These are phyloP conservation scores for Saccostrea echinata DNA, from an alignment of 1,140 invertebrate species.

Conservation along the genomic window DNA sequence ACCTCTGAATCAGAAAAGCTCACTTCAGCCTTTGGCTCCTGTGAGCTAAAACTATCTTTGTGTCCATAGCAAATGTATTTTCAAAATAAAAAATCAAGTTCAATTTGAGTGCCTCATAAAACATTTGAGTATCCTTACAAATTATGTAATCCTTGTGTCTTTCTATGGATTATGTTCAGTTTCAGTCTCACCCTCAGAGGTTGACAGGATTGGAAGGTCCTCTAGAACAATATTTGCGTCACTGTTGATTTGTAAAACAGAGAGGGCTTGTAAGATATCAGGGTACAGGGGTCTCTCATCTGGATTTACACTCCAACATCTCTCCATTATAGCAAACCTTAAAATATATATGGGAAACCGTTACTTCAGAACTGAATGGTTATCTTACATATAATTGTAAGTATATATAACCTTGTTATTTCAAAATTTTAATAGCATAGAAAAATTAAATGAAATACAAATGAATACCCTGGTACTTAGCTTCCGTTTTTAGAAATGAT, in stretches of 20 bases:
- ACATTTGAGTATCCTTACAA: background rate
- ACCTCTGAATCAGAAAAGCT: no score
- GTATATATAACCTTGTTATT: background rate
- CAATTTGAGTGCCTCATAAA: background rate
- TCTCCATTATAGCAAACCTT: constrained; percentile 66
- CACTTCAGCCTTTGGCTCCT: no score
- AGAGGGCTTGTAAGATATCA: constrained; percentile 72
- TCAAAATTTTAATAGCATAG: no score
- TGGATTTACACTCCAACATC: constrained; percentile 67
- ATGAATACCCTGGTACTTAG: no score
- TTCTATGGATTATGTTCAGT: background rate
- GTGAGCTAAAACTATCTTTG: background rate
- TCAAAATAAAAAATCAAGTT: background rate
- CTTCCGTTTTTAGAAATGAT: no score
- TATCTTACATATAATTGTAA: background rate
- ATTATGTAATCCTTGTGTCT: background rate
- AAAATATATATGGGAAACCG: constrained; percentile 3
- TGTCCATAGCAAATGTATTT: background rate
- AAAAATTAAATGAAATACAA: no score
- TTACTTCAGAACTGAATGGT: background rate
- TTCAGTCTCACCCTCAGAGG: background rate
- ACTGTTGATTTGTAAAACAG: constrained; percentile 58
- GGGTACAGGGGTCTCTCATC: constrained; percentile 76
- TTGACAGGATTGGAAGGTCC: constrained; percentile 49
- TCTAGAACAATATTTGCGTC: constrained; percentile 58